phyloP scores from a whole-genome alignment of 1,140 invertebrate species.

The Nautilus pompilius region DNA sequence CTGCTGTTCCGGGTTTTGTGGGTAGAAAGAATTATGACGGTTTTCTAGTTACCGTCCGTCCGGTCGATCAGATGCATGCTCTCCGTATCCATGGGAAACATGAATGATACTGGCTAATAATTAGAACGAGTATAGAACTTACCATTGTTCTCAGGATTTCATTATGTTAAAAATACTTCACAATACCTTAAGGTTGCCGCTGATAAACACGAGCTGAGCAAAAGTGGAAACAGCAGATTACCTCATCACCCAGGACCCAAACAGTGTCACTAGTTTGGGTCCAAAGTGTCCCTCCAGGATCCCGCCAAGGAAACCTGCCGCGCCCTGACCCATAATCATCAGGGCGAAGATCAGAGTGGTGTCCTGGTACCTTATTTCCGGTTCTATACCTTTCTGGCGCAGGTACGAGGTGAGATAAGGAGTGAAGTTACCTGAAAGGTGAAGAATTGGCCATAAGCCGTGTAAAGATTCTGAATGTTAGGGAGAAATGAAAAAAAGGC shows the following conservation, averaged over 20 bases:
- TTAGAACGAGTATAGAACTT: not conserved
- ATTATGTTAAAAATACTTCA: no score
- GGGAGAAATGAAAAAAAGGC: no score
- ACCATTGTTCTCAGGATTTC: no score
- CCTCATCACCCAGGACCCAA: slow-evolving; percentile 34
- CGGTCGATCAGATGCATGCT: not conserved
- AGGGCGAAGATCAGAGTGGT: slow-evolving; percentile 44
- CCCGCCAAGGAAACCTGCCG: slow-evolving; percentile 47
- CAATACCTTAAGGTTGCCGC: no score
- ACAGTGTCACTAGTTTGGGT: slow-evolving; percentile 29
- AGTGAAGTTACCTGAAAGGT: slow-evolving; percentile 47
- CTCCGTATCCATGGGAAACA: not conserved
- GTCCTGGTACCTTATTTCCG: slow-evolving; percentile 34
- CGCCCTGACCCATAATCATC: slow-evolving; percentile 36
- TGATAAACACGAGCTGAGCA: no score
- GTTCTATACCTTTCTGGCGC: slow-evolving; percentile 18
- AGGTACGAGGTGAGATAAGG: slow-evolving; percentile 57
- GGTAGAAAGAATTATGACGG: not conserved
- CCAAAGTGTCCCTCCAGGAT: slow-evolving; percentile 43
- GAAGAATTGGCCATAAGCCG: no score
- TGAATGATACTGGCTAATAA: not conserved
- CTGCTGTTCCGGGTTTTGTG: not conserved
- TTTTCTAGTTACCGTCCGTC: not conserved
- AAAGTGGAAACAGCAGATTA: slow-evolving; percentile 1
- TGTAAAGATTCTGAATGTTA: no score